Conservation (phyloP, 2,797 vertebrate species). For the Mareca penelope region DNA sequence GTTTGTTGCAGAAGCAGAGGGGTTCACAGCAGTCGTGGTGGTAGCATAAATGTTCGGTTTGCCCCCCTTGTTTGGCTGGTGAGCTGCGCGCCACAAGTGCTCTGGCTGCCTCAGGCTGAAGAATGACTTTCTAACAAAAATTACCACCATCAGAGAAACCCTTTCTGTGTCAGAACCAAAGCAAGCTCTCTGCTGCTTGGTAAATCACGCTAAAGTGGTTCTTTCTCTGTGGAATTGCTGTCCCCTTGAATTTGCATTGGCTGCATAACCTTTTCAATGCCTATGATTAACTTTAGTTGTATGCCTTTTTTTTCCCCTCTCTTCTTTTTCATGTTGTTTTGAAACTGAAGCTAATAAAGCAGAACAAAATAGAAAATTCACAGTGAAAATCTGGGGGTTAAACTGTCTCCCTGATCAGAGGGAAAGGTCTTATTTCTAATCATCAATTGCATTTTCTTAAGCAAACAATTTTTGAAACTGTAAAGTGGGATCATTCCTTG, state of each 20-base stretch:
- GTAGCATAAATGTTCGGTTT: not conserved
- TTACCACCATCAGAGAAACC: not conserved
- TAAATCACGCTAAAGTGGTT: not conserved
- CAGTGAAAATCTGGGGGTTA: not conserved
- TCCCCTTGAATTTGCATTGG: not conserved
- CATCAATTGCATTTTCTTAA: not conserved
- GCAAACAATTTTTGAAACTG: not conserved
- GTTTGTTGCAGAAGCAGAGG: not conserved
- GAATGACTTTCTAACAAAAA: not conserved
- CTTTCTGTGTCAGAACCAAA: not conserved
- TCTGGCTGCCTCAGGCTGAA: not conserved
- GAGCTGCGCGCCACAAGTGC: not conserved
- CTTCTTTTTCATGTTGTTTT: not conserved
- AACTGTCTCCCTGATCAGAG: not conserved
- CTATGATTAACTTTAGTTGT: not conserved
- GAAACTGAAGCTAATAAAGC: not conserved
- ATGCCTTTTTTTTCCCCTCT: not conserved
- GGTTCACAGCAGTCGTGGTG: not conserved
- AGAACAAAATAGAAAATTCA: not conserved
- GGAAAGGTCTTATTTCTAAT: not conserved
- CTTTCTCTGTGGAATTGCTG: not conserved
- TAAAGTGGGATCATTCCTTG: not conserved
- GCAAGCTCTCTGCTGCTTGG: not conserved
- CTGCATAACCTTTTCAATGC: not conserved
- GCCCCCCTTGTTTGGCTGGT: accelerated